phyloP scores from a whole-genome alignment of 2,797 vertebrate species.

The Clamator glandarius region DNA sequence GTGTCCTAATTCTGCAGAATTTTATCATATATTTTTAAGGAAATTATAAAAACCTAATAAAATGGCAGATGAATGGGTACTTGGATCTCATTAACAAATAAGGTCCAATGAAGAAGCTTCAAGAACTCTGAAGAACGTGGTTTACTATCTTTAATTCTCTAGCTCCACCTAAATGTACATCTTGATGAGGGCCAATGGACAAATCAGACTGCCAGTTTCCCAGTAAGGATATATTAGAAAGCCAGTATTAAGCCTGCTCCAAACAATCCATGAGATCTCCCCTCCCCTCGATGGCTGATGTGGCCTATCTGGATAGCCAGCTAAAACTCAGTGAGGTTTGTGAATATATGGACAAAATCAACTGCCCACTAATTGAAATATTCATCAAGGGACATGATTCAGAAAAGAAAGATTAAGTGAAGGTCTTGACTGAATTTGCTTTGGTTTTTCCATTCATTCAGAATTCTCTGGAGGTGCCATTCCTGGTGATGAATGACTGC shows the following conservation, averaged over 20 bases:
- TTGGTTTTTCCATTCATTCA: background rate
- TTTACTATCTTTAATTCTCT: background rate
- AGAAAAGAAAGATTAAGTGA: background rate
- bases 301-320: background rate
- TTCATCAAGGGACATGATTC: background rate
- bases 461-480: background rate
- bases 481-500: background rate
- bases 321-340: background rate
- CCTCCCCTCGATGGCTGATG: background rate
- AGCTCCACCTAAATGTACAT: rapidly evolving
- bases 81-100: background rate
- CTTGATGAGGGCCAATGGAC: background rate
- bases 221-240: background rate
- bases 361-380: background rate
- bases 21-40: background rate
- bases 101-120: background rate
- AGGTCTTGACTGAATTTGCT: background rate
- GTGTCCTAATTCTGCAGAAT: rapidly evolving
- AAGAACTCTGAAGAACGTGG: background rate
- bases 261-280: background rate
- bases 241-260: background rate
- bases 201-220: background rate
- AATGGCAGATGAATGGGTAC: background rate
- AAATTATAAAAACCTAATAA: background rate
- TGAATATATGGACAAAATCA: background rate